Evolutionary conservation across 2,113 vertebrate species (phyloP).

Genomic region (Scartelaos histophorus): DNA sequence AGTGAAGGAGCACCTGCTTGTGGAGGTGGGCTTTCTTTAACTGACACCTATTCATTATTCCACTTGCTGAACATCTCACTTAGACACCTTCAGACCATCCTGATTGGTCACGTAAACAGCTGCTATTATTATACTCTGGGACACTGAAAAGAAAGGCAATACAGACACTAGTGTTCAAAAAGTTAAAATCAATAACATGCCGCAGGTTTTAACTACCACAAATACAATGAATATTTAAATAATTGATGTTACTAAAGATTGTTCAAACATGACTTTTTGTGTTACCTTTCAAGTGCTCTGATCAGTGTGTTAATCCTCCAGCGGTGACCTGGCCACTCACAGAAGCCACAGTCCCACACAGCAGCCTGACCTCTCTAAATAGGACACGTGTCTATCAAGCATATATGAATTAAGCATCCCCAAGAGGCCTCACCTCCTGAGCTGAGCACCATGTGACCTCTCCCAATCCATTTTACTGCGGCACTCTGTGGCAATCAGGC

Average conservation of each 20-base stretch:
- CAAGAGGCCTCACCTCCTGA: conserved; percentile 87
- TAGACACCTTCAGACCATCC: conserved; percentile 94
- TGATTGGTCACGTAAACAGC: conserved; percentile 86
- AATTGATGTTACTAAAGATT: conserved; percentile 1
- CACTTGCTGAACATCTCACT: conserved; percentile 99
- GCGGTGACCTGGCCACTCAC: conserved; percentile 72
- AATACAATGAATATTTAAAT: background rate
- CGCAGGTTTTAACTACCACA: conserved; percentile 6
- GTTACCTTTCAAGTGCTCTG: conserved; percentile 43
- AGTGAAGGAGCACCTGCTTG: conserved; percentile 95
- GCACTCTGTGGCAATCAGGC: conserved; percentile 78
- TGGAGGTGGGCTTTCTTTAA: conserved; percentile 93
- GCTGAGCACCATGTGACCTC: conserved; percentile 76
- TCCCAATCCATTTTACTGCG: conserved; percentile 81
- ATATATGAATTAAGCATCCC: conserved; percentile 91
- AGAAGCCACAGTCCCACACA: conserved; percentile 76
- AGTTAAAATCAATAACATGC: background rate
- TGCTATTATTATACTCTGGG: conserved; percentile 85
- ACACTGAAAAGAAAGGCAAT: conserved; percentile 9
- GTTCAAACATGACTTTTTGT: conserved; percentile 15
- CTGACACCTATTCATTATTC: conserved; percentile 99
- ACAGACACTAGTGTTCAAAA: background rate
- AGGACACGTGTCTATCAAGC: conserved; percentile 90
- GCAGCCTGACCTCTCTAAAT: conserved; percentile 87
- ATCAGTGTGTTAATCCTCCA: conserved; percentile 61